Evolutionary conservation across 2,113 vertebrate species (phyloP).

Genomic region (Megatriorchis doriae): DNA sequence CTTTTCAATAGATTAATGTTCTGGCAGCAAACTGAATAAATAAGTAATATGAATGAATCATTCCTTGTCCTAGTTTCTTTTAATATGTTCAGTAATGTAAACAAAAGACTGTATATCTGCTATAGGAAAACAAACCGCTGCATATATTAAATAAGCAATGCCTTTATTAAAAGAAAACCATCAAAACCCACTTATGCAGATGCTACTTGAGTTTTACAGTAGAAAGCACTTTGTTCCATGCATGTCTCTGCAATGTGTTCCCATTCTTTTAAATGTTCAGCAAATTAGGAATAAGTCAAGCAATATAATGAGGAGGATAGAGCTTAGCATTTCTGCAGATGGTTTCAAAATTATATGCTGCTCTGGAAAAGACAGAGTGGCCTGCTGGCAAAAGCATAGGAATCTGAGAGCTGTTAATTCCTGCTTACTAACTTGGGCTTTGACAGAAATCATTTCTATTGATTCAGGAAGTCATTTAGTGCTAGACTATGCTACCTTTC

Average conservation of each 20-base stretch:
- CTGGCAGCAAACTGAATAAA: constrained; percentile 10
- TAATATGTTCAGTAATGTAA: constrained; percentile 1
- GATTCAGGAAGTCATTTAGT: not conserved
- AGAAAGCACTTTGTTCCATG: constrained; percentile 19
- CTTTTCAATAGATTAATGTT: constrained; percentile 2
- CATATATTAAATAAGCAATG: constrained; percentile 8
- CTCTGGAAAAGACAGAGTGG: constrained; percentile 17
- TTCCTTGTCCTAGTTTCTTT: constrained; percentile 35
- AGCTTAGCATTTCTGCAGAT: constrained; percentile 17
- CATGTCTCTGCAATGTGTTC: constrained; percentile 26
- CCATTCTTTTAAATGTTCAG: constrained; percentile 22
- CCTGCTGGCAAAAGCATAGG: not conserved
- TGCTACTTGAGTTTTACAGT: constrained; percentile 36
- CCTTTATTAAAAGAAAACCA: not conserved
- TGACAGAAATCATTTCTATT: not conserved
- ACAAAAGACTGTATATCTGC: constrained; percentile 12
- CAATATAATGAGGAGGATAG: not conserved
- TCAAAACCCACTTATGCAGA: not conserved
- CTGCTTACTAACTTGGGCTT: not conserved
- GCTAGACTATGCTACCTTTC: not conserved
- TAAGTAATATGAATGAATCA: constrained; percentile 1
- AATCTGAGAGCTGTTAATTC: constrained; percentile 17
- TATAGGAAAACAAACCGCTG: not conserved
- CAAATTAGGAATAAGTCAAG: constrained; percentile 49
- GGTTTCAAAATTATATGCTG: constrained; percentile 39